Base-by-base conservation (phyloP, 1,140 invertebrate species). In the Drosophila pallidifrons region DNA sequence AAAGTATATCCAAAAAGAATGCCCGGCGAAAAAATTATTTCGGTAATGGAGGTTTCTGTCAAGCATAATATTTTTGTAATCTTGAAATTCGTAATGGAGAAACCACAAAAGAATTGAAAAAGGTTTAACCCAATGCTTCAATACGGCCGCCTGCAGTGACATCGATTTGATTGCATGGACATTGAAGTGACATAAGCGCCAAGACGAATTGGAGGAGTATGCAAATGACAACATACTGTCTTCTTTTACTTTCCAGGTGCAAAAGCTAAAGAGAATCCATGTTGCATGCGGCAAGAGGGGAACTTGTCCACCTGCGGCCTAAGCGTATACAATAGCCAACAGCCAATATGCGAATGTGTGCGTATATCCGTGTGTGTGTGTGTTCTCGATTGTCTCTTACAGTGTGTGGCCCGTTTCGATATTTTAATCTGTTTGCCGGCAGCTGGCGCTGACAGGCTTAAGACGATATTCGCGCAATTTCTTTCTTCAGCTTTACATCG, bases 361-460 rank as follows among this genome's bases (percentile, higher is more conserved):
- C 8, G 32, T 30, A 3, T 30, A 41, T 75, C 38, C 45, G 59
- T 10, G 35, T 16, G 1, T 63, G 1, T 63, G 8, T 15, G 45
- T 58, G 25, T 38, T 47, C 55, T 51, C 45, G 46, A 35, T 64
- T 76, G 60, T 68, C 66, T 47, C 30, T 55, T 71, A 65, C 43
- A 75, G 51, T 63, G 51, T 63, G 47, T 66, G 25, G 16, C 30
- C 1, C 28, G 45, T 49, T 89, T 80, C 82, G 74, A 89, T 87
- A 87, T 87, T 87, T 85, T 88, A 89, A 88, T 88, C 85, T 85
- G 68, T 70, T 74, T 47, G 76, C 63, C 54, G 66, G 71, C 69
- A 77, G 58, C 73, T 76, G 73, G 15, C 46, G 10, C 28, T 88
- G 85, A 83, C 80, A 77, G 46, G 61, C 8, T 65, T 43, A 80